A percentile compares a stretch with the other conserved stretches of the same genome.
These are phyloP conservation scores for Cairina moschata DNA, from an alignment of 2,113 vertebrate genomes.

Conservation along the genomic window DNA sequence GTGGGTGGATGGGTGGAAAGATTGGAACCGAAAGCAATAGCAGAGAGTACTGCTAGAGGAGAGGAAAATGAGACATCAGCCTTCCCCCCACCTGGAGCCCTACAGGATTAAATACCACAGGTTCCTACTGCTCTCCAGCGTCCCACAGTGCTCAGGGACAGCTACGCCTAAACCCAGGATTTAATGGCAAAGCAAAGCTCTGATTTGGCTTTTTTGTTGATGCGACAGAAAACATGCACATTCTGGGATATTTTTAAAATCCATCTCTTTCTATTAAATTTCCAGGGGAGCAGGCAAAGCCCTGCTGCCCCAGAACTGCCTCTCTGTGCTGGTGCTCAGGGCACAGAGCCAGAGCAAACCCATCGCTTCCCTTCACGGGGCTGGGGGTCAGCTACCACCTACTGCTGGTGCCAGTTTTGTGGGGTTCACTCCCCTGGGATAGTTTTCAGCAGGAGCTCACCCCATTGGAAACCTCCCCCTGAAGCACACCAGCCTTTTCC, in stretches of 20 bases:
- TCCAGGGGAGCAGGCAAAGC: neutral
- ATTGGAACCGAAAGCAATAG: constrained; percentile 14
- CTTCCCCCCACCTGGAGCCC: neutral
- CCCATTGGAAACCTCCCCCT: neutral
- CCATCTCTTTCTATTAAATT: neutral
- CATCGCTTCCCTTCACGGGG: neutral
- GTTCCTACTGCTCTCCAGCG: neutral
- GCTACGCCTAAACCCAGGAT: neutral
- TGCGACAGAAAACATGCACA: neutral
- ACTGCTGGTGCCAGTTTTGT: neutral
- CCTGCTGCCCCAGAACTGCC: neutral
- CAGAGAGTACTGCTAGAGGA: neutral
- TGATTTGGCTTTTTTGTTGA: neutral
- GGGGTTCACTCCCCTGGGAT: neutral
- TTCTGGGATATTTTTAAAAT: neutral
- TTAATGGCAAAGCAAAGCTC: neutral
- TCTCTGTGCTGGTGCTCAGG: neutral
- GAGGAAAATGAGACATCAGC: neutral
- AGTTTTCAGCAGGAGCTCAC: neutral
- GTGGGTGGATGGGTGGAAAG: constrained; percentile 61
- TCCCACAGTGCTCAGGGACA: rapidly evolving
- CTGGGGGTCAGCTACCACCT: rapidly evolving
- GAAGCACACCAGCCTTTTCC: neutral
- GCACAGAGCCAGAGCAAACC: neutral
- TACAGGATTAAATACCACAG: neutral